These are phyloP conservation scores for Agraylea sexmaculata DNA, from an alignment of 1,140 invertebrate species.

Conservation along the genomic window DNA sequence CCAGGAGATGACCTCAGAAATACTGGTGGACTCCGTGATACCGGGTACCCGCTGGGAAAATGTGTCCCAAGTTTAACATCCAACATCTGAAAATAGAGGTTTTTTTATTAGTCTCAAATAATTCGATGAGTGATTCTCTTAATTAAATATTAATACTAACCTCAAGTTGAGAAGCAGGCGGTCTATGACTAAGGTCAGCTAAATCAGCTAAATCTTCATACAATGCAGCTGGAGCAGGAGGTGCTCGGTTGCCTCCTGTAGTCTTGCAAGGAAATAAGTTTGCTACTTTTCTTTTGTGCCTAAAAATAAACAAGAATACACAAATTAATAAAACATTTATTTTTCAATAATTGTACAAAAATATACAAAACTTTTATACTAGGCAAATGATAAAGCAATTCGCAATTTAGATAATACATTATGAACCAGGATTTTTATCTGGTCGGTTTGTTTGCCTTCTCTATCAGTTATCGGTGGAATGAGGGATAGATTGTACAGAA, in stretches of 20 bases:
- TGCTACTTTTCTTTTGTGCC: conserved; percentile 20
- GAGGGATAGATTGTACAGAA: too few relatives aligned
- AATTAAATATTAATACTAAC: too few relatives aligned
- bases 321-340: background rate
- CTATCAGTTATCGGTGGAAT: too few relatives aligned
- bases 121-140: too few relatives aligned
- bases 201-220: conserved; percentile 20
- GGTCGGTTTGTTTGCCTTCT: too few relatives aligned
- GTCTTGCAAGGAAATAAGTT: conserved; percentile 21
- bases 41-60: conserved; percentile 20
- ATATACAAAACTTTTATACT: too few relatives aligned
- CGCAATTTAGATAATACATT: too few relatives aligned
- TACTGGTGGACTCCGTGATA: conserved; percentile 18
- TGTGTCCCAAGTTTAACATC: conserved; percentile 20
- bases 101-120: too few relatives aligned
- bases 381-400: too few relatives aligned
- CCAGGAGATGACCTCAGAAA: conserved; percentile 19
- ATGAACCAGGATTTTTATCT: too few relatives aligned
- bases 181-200: conserved; percentile 17
- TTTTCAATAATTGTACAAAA: too few relatives aligned
- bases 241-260: conserved; percentile 12
- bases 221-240: conserved; percentile 15
- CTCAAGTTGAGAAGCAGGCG: conserved; percentile 19
- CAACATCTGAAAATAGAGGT: conserved; percentile 17
- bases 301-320: conserved; percentile 13